phyloP scores from a whole-genome alignment of 2,888 invertebrate genomes.

The Drosophila melanocephala region DNA sequence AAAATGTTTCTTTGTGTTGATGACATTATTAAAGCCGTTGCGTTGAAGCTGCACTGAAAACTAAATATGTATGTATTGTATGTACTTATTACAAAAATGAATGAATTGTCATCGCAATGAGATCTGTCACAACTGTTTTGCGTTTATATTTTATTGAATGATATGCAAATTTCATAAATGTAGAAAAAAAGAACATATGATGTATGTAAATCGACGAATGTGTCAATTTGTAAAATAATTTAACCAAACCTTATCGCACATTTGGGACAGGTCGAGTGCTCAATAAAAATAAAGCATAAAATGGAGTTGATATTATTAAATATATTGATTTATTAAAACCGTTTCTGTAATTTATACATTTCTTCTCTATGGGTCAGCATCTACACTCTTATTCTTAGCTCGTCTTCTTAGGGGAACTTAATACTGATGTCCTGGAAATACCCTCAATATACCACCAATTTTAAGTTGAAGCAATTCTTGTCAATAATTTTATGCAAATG shows the following conservation, averaged over 20 bases:
- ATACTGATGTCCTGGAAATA: not conserved
- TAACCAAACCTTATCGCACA: conserved; percentile 63
- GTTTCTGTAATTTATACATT: conserved; percentile 15
- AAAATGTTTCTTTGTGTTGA: conserved; percentile 32
- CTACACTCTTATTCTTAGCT: not conserved
- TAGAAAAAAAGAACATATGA: conserved; percentile 59
- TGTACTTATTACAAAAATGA: conserved; percentile 40
- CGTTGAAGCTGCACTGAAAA: conserved; percentile 42
- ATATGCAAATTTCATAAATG: conserved; percentile 35
- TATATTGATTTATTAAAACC: conserved; percentile 46
- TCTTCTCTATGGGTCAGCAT: not conserved
- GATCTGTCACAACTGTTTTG: conserved; percentile 55
- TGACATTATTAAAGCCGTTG: conserved; percentile 41
- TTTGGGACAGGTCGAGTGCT: conserved; percentile 65
- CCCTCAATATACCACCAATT: not conserved
- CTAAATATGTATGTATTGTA: conserved; percentile 51
- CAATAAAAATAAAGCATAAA: conserved; percentile 61
- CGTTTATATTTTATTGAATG: conserved; percentile 42
- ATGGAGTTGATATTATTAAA: conserved; percentile 60
- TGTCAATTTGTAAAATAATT: conserved; percentile 64
- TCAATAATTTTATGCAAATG: not conserved
- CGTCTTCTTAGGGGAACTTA: not conserved
- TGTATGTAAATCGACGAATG: conserved; percentile 62
- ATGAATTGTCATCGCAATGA: conserved; percentile 48
- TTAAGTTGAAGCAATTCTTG: not conserved